Evolutionary conservation across 2,797 vertebrate genomes (phyloP).

Genomic region (Sebastes aleutianus): DNA sequence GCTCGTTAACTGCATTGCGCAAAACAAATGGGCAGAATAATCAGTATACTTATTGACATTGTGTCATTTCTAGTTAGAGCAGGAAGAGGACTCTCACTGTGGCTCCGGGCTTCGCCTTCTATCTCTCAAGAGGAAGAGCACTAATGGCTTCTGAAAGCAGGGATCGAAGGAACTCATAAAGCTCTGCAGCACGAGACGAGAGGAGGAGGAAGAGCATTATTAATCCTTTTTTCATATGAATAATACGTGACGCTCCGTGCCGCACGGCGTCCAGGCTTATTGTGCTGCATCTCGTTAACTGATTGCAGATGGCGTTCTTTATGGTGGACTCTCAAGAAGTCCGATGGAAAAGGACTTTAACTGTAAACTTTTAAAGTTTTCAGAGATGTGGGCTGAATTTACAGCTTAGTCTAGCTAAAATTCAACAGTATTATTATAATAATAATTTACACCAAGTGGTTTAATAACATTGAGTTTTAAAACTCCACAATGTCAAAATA

Average conservation of each 20-base stretch:
- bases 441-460: background rate
- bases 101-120: conserved; percentile 71
- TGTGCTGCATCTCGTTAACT: conserved; percentile 50
- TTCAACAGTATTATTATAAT: background rate
- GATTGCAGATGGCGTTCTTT: conserved; percentile 30
- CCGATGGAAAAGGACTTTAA: background rate
- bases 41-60: conserved; percentile 85
- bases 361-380: conserved; percentile 21
- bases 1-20: conserved; percentile 83
- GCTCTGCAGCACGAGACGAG: conserved; percentile 65
- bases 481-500: background rate
- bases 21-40: conserved; percentile 86
- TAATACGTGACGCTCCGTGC: conserved; percentile 55
- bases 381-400: background rate
- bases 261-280: conserved; percentile 40
- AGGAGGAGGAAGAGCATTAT: conserved; percentile 70
- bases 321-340: conserved; percentile 13
- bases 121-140: conserved; percentile 77
- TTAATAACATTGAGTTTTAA: background rate
- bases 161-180: conserved; percentile 83
- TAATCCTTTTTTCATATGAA: conserved; percentile 75
- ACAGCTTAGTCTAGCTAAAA: background rate
- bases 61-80: conserved; percentile 84
- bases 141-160: conserved; percentile 83
- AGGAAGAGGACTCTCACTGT: conserved; percentile 75